phyloP scores from a whole-genome alignment of 2,113 vertebrate species.

The Mixornis gularis region DNA sequence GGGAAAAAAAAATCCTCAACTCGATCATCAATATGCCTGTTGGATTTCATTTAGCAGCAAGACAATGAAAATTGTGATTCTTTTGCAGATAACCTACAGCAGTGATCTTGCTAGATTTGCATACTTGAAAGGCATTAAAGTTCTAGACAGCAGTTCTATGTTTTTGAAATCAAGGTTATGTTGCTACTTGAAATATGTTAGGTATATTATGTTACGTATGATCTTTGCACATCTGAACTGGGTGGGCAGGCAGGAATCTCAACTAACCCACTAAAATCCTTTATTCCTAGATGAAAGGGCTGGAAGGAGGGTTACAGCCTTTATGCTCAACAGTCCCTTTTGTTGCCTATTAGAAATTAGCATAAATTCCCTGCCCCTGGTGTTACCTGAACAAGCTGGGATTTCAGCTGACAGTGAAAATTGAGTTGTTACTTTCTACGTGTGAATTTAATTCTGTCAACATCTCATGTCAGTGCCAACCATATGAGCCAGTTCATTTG shows the following conservation, averaged over 20 bases:
- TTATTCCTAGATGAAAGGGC: background rate
- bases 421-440: background rate
- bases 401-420: background rate
- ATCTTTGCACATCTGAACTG: background rate
- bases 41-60: background rate
- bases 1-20: background rate
- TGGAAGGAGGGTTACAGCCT: background rate
- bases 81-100: background rate
- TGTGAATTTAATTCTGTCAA: background rate
- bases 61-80: background rate
- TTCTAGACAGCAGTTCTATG: background rate
- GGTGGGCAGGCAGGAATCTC: background rate
- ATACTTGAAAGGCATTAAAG: background rate
- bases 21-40: background rate
- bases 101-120: background rate
- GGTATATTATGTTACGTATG: background rate
- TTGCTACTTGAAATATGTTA: background rate
- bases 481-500: background rate
- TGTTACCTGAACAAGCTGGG: background rate
- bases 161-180: background rate
- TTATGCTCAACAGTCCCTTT: background rate
- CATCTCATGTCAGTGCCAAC: background rate
- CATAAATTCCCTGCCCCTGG: background rate
- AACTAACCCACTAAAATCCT: background rate
- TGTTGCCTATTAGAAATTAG: background rate